Evolutionary conservation across 2,797 vertebrate species (phyloP).

Genomic region (Knipowitschia caucasica): DNA sequence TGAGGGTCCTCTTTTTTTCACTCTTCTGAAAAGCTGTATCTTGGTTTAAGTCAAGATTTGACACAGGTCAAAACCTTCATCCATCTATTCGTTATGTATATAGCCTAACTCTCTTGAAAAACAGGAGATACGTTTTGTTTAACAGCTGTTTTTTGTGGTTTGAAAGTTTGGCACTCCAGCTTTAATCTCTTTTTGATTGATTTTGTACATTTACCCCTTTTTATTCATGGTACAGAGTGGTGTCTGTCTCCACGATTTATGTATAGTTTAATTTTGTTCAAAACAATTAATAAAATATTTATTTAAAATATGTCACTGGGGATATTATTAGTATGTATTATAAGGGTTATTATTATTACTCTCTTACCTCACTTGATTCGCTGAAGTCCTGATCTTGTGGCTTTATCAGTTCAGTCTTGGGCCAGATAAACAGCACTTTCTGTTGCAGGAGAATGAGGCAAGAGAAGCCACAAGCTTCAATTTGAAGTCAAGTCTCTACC

Average conservation of each 20-base stretch:
- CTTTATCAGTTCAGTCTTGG: slow-evolving; percentile 21
- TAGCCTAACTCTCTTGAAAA: no score
- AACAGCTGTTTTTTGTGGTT: no score
- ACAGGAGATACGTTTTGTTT: no score
- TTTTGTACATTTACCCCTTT: no score
- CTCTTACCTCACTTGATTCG: slow-evolving; percentile 26
- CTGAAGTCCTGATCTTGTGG: slow-evolving; percentile 11
- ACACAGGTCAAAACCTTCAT: no score
- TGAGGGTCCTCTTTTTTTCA: no score
- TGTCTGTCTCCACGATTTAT: background rate
- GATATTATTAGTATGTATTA: background rate
- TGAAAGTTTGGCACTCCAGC: no score
- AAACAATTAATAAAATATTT: background rate
- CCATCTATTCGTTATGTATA: no score
- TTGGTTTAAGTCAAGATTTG: no score
- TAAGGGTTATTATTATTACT: background rate
- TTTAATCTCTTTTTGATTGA: no score
- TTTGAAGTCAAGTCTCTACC: slow-evolving; percentile 52
- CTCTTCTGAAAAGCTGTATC: no score
- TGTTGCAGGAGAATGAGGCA: slow-evolving; percentile 71
- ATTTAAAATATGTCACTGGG: no score
- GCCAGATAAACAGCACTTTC: slow-evolving; percentile 53
- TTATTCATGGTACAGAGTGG: background rate
- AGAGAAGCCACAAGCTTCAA: slow-evolving; percentile 54
- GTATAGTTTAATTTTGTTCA: background rate